These are phyloP conservation scores for Psilopsiagon aymara DNA, from an alignment of 2,113 vertebrate genomes.

Conservation along the genomic window DNA sequence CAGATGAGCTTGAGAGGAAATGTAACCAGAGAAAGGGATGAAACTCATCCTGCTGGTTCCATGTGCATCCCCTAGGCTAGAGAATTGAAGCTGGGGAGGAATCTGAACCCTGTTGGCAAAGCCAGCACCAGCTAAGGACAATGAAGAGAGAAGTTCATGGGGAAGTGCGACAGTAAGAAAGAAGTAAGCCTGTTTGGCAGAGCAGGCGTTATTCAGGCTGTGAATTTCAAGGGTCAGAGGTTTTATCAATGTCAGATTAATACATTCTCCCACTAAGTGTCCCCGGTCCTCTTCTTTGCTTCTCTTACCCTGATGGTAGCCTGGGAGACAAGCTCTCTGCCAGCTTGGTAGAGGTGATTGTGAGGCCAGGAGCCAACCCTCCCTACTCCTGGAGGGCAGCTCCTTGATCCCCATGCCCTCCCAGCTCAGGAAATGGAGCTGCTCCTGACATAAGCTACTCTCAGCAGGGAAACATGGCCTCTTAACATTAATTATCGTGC, in stretches of 20 bases:
- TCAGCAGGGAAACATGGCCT: slow-evolving; percentile 38
- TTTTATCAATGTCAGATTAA: not conserved
- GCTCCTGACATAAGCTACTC: slow-evolving; percentile 15
- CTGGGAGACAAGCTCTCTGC: not conserved
- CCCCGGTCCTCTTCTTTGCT: not conserved
- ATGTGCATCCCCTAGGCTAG: not conserved
- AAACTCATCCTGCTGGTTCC: not conserved
- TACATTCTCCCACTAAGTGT: not conserved
- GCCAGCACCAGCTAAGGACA: not conserved
- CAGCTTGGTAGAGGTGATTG: not conserved
- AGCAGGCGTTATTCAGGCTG: not conserved
- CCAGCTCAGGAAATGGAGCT: not conserved
- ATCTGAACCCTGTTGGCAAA: not conserved
- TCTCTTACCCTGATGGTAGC: not conserved
- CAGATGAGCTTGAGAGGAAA: not conserved
- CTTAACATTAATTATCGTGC: not conserved
- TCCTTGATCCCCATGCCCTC: not conserved
- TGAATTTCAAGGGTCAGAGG: not conserved
- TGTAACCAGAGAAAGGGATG: not conserved
- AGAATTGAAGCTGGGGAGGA: not conserved
- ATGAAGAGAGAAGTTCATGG: not conserved
- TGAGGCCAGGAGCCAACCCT: not conserved
- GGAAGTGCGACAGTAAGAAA: not conserved
- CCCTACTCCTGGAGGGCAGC: not conserved
- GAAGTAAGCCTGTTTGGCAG: not conserved